Percentiles rank a stretch among this genome's conserved stretches.
phyloP scores from a whole-genome alignment of 2,888 invertebrate species.

The Plagodis pulveraria region DNA sequence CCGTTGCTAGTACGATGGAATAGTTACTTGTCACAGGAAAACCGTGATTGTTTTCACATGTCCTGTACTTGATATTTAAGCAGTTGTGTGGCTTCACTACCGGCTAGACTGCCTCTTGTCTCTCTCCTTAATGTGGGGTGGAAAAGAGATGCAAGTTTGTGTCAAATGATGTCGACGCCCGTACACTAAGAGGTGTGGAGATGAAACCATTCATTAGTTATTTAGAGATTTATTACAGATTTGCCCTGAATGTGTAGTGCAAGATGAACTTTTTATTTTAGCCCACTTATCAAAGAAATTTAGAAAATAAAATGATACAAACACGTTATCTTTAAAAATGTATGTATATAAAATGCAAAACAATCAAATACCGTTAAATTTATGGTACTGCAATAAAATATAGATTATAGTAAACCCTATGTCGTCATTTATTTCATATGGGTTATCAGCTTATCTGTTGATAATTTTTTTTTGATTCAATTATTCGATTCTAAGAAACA shows the following conservation, averaged over 20 bases:
- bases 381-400: background rate
- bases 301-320: background rate
- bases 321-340: background rate
- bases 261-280: no score
- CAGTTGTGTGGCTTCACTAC: constrained; percentile 26
- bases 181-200: constrained; percentile 9
- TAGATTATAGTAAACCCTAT: constrained; percentile 8
- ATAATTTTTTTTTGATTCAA: constrained; percentile 10
- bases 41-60: constrained; percentile 15
- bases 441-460: constrained; percentile 22
- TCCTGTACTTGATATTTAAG: constrained; percentile 17
- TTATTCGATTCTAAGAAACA: constrained; percentile 24
- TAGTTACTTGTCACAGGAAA: constrained; percentile 14
- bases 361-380: no score
- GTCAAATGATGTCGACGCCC: constrained; percentile 20
- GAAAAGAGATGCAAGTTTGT: constrained; percentile 17
- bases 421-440: constrained; percentile 14
- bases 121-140: constrained; percentile 11
- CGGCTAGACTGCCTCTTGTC: constrained; percentile 21
- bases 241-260: background rate
- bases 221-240: constrained; percentile 7
- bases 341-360: no score
- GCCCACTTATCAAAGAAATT: background rate
- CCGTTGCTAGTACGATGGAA: background rate
- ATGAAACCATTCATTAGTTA: constrained; percentile 20